Percentiles rank a stretch among this genome's conserved stretches.
These are phyloP conservation scores for Nephrotoma flavescens DNA, from an alignment of 2,888 invertebrate genomes.

Conservation along the genomic window DNA sequence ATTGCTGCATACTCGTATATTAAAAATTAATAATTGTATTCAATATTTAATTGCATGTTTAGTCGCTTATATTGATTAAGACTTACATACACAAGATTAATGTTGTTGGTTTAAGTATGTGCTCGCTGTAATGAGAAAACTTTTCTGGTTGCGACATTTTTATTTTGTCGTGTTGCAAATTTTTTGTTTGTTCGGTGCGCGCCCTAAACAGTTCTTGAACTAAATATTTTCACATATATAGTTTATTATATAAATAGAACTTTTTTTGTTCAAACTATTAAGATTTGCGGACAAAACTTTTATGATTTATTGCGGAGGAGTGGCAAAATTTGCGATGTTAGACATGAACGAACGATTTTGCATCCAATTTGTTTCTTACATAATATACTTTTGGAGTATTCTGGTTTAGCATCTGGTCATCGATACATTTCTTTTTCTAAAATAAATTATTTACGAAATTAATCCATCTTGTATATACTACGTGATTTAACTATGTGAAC, in stretches of 20 bases:
- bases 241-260: background rate
- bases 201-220: background rate
- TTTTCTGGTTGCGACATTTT: background rate
- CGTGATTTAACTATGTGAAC: too few species aligned
- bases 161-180: background rate
- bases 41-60: background rate
- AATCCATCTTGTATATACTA: too few species aligned
- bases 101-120: background rate
- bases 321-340: too few species aligned
- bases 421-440: too few species aligned
- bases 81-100: background rate
- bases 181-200: background rate
- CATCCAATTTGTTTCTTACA: too few species aligned
- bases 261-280: background rate
- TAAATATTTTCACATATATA: background rate
- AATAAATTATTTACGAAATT: too few species aligned
- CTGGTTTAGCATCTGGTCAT: too few species aligned
- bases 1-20: background rate
- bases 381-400: too few species aligned
- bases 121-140: background rate
- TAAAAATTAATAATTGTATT: background rate
- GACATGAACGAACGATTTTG: too few species aligned
- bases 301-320: too few species aligned
- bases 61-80: background rate
- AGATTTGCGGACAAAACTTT: too few species aligned